phyloP scores from a whole-genome alignment of 2,888 invertebrate species.

The Poecilus cupreus region DNA sequence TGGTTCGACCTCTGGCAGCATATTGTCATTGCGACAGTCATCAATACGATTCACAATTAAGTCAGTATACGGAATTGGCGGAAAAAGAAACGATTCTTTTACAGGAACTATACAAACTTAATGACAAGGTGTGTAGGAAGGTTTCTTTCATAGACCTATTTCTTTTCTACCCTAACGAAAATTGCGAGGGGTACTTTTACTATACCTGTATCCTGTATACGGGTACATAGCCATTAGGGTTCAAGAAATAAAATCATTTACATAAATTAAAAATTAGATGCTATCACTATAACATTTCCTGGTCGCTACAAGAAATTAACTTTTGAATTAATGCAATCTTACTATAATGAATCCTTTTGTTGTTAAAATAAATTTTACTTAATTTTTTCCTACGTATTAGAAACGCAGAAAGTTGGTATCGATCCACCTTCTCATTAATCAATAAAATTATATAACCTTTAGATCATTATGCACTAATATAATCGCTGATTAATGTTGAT shows the following conservation, averaged over 20 bases:
- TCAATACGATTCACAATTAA: slow-evolving; percentile 77
- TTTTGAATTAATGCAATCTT: too few relatives aligned
- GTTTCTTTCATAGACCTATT: slow-evolving; percentile 1
- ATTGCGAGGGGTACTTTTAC: not conserved
- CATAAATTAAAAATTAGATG: slow-evolving; percentile 13
- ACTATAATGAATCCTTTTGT: too few relatives aligned
- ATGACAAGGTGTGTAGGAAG: slow-evolving; percentile 72
- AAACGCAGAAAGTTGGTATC: too few relatives aligned
- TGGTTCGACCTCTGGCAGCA: slow-evolving; percentile 76
- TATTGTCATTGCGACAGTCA: slow-evolving; percentile 81
- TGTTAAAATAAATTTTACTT: not conserved
- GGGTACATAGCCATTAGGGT: not conserved
- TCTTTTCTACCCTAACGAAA: slow-evolving; percentile 15
- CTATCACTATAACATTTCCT: not conserved
- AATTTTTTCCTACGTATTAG: not conserved
- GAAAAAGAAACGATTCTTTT: slow-evolving; percentile 78
- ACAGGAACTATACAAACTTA: slow-evolving; percentile 75
- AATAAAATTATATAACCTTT: too few relatives aligned
- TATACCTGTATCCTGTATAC: slow-evolving; percentile 28
- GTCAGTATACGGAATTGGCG: slow-evolving; percentile 78
- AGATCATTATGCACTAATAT: too few relatives aligned
- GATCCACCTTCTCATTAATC: too few relatives aligned
- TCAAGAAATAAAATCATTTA: not conserved
- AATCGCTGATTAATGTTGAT: too few relatives aligned
- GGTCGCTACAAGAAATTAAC: too few relatives aligned